Conservation (phyloP, 2,113 vertebrate species). For the Sylvia atricapilla region DNA sequence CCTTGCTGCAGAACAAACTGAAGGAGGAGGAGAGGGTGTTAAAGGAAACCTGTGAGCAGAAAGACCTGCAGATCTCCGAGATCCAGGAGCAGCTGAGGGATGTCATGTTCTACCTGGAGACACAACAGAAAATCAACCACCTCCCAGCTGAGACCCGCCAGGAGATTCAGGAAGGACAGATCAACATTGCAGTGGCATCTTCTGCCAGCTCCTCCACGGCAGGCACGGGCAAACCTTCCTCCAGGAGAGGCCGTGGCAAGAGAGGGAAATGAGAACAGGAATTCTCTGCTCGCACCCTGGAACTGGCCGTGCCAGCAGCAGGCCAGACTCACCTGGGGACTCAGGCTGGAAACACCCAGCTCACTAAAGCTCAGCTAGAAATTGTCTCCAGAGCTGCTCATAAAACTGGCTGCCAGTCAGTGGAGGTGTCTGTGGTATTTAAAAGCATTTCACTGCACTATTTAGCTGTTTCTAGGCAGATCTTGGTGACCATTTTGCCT, state of each 20-base stretch:
- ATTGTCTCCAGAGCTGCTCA: conserved; percentile 62
- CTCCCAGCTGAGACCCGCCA: conserved; percentile 86
- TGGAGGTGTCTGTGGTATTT: conserved; percentile 37
- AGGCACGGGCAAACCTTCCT: conserved; percentile 71
- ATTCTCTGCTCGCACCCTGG: background rate
- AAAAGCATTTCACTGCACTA: conserved; percentile 39
- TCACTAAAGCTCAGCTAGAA: conserved; percentile 38
- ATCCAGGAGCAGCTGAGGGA: conserved; percentile 95
- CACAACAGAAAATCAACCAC: conserved; percentile 91
- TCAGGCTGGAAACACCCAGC: background rate
- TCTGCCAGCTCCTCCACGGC: conserved; percentile 69
- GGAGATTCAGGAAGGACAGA: conserved; percentile 96
- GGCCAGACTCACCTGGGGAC: background rate
- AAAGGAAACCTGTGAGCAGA: conserved; percentile 82
- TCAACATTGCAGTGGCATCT: conserved; percentile 85
- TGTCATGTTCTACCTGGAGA: conserved; percentile 96
- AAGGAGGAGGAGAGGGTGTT: conserved; percentile 85
- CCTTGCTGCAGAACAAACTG: conserved; percentile 85
- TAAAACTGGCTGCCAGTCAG: conserved; percentile 34
- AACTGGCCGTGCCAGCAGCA: background rate
- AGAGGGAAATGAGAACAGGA: conserved; percentile 83
- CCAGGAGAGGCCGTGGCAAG: conserved; percentile 87
- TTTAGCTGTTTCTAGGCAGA: conserved; percentile 59
- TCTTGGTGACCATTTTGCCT: conserved; percentile 63
- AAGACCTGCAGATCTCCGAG: conserved; percentile 85